Evolutionary conservation across 1,140 invertebrate genomes (phyloP), one percentile per base, ranked within the genome.

Genomic region (Drosophila athabasca): DNA sequence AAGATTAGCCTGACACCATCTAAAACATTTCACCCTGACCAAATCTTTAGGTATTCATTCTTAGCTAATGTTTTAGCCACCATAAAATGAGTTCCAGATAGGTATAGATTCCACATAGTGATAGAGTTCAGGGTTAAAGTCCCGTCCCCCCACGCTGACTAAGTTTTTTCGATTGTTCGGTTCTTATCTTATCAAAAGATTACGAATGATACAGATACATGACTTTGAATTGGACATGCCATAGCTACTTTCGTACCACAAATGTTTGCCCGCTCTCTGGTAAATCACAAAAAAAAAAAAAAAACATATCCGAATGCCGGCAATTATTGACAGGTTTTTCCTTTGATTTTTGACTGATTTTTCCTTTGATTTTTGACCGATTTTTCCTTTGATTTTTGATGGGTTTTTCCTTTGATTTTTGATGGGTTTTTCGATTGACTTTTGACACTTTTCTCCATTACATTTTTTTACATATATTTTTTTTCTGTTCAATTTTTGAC

Each of bases 301-400:
- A 13, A 19, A 19, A 19, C 1, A 4, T 41, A 13, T 39, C 45
- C 55, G 62, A 69, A 51, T 55, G 51, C 39, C 46, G 35, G 15
- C 22, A 41, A 35, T 72, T 67, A 67, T 61, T 43, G 55, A 51
- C 39, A 35, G 35, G 53, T 50, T 44, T 17, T 51, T 57, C n/a
- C n/a, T 6, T 24, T 43, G 69, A 73, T 54, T 64, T 74, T 74
- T 69, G 59, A 69, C 68, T 7, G 24, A n/a, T n/a, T n/a, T n/a
- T n/a, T n/a, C n/a, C n/a, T n/a, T n/a, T n/a, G n/a, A n/a, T n/a
- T n/a, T n/a, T n/a, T n/a, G n/a, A n/a, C n/a, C n/a, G n/a, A n/a
- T n/a, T n/a, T n/a, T n/a, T n/a, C n/a, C n/a, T n/a, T n/a, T n/a
- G n/a, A n/a, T n/a, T n/a, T n/a, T n/a, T n/a, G n/a, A n/a, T n/a